Evolutionary conservation across 1,140 invertebrate genomes (phyloP).

Genomic region (Drosophila simulans): DNA sequence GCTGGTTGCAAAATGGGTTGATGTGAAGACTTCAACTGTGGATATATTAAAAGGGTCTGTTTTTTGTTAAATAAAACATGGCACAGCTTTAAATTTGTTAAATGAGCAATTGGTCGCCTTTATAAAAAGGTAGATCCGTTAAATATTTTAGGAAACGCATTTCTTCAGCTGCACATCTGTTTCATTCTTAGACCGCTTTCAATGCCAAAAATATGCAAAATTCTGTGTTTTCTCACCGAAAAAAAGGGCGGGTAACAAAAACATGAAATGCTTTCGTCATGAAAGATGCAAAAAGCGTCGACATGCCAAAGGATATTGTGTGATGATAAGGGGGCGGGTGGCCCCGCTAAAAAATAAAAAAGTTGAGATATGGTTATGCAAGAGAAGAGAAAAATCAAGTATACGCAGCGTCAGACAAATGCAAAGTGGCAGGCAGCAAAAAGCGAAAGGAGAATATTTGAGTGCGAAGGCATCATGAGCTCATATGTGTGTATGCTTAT

Average conservation of each 20-base stretch:
- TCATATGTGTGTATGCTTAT: too few relatives aligned
- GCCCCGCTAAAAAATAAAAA: constrained; percentile 4
- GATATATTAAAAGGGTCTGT: neutral
- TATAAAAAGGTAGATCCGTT: too few relatives aligned
- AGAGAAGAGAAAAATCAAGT: constrained; percentile 60
- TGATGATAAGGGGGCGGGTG: constrained; percentile 7
- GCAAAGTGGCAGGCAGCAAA: constrained; percentile 32
- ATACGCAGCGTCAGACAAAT: constrained; percentile 67
- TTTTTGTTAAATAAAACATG: neutral
- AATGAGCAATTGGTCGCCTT: too few relatives aligned
- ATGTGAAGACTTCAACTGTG: neutral
- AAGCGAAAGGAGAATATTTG: constrained; percentile 22
- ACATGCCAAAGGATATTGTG: constrained; percentile 48
- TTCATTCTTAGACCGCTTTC: constrained; percentile 50
- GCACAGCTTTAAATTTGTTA: too few relatives aligned
- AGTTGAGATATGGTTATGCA: constrained; percentile 5
- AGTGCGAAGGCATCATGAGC: constrained; percentile 34
- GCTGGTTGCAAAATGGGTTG: neutral
- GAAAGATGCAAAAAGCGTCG: constrained; percentile 57
- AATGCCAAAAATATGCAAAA: constrained; percentile 76
- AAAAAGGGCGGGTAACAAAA: constrained; percentile 31
- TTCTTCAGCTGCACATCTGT: constrained; percentile 5
- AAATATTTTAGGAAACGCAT: neutral
- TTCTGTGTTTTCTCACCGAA: constrained; percentile 25
- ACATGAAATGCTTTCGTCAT: constrained; percentile 56